Percentiles rank a stretch among this genome's conserved stretches.
Evolutionary conservation across 1,140 invertebrate genomes (phyloP).

Genomic region (Ceratosolen fusciceps): DNA sequence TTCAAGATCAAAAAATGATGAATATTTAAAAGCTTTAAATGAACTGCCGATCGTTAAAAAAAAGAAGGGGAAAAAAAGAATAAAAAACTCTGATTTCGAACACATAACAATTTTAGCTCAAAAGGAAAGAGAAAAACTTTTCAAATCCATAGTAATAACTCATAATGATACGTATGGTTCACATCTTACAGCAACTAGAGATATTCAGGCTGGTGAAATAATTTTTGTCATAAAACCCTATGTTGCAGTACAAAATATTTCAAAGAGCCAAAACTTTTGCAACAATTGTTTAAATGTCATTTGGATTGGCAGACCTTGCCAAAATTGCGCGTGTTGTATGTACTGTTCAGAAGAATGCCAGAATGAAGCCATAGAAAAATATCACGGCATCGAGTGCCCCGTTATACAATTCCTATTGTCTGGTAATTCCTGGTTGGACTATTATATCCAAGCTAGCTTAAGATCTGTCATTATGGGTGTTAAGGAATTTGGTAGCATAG

Average conservation of each 20-base stretch:
- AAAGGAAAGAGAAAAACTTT: slow-evolving; percentile 11
- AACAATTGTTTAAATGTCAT: slow-evolving; percentile 9
- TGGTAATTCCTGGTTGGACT: neutral
- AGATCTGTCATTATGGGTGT: slow-evolving; percentile 25
- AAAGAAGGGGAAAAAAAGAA: neutral
- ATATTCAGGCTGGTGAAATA: slow-evolving; percentile 37
- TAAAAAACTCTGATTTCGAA: neutral
- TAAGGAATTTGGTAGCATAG: slow-evolving; percentile 32
- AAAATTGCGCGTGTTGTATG: slow-evolving; percentile 25
- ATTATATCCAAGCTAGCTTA: slow-evolving; percentile 7
- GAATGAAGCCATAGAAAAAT: slow-evolving; percentile 35
- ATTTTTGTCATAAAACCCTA: slow-evolving; percentile 30
- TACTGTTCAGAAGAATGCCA: slow-evolving; percentile 38
- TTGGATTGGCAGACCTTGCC: slow-evolving; percentile 29
- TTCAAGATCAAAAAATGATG: no score
- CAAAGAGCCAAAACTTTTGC: neutral
- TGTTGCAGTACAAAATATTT: neutral
- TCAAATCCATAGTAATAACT: neutral
- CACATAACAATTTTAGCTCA: slow-evolving; percentile 14
- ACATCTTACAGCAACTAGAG: slow-evolving; percentile 16
- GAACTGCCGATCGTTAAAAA: neutral
- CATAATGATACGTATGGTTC: slow-evolving; percentile 11
- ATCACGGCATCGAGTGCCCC: slow-evolving; percentile 38
- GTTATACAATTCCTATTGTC: neutral
- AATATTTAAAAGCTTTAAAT: no score